A percentile compares a stretch with the other conserved stretches of the same genome.
These are phyloP conservation scores for Hiodon alosoides DNA, from an alignment of 2,113 vertebrate genomes.

Conservation along the genomic window DNA sequence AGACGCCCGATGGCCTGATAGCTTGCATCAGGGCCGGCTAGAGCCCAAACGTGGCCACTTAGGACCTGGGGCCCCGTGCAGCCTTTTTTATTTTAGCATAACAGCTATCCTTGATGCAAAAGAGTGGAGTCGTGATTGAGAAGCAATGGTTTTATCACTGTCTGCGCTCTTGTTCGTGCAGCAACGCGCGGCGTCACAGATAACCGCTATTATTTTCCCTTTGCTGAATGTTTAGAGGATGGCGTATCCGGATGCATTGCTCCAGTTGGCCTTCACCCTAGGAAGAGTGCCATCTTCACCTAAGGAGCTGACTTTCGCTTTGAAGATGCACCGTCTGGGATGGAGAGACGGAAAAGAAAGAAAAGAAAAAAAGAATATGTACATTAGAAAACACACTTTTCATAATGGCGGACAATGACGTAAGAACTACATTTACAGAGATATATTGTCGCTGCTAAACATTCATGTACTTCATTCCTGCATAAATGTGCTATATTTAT, in stretches of 20 bases:
- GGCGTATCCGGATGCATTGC: slow-evolving; percentile 49
- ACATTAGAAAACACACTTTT: not conserved
- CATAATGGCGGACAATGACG: slow-evolving; percentile 51
- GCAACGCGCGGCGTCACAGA: not conserved
- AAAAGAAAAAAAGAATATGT: too few relatives aligned
- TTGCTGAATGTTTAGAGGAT: slow-evolving; percentile 45
- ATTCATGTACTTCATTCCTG: slow-evolving; percentile 64
- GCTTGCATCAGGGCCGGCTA: too few relatives aligned
- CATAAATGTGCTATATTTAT: slow-evolving; percentile 74
- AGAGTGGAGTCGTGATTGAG: too few relatives aligned
- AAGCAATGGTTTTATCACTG: not conserved
- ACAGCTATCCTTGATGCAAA: too few relatives aligned
- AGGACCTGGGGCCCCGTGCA: too few relatives aligned
- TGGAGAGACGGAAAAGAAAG: too few relatives aligned
- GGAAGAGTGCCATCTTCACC: slow-evolving; percentile 33
- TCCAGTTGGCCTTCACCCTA: slow-evolving; percentile 51
- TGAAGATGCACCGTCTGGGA: slow-evolving; percentile 43
- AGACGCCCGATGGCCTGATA: too few relatives aligned
- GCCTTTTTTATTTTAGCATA: too few relatives aligned
- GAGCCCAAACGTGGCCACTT: too few relatives aligned
- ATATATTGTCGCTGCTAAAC: slow-evolving; percentile 66
- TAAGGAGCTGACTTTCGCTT: slow-evolving; percentile 56
- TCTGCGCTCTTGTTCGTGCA: not conserved
- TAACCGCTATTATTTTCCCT: slow-evolving; percentile 24
- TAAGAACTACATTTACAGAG: slow-evolving; percentile 61